Evolutionary conservation across 2,113 vertebrate species (phyloP).

Genomic region (Geococcyx californianus): DNA sequence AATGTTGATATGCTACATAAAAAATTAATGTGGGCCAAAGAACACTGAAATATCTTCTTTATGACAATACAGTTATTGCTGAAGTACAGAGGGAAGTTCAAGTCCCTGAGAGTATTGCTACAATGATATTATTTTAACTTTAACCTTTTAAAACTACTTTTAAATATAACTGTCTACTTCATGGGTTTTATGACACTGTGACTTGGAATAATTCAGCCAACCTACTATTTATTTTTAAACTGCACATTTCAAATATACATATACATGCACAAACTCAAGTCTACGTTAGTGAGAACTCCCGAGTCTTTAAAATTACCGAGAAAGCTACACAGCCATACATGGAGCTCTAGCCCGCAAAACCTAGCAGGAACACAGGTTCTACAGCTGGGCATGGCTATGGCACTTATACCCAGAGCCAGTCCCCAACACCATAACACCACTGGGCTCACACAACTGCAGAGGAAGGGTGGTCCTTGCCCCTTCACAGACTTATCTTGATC

Average conservation of each 20-base stretch:
- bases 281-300: not conserved
- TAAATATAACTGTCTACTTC: not conserved
- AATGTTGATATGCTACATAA: not conserved
- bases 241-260: not conserved
- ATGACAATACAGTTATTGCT: not conserved
- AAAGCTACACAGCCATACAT: not conserved
- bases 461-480: not conserved
- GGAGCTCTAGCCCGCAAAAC: not conserved
- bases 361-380: not conserved
- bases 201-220: not conserved
- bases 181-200: not conserved
- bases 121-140: not conserved
- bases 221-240: slow-evolving; percentile 14
- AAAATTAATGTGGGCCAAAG: not conserved
- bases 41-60: not conserved
- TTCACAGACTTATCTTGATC: not conserved
- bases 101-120: not conserved
- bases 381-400: not conserved
- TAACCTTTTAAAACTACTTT: not conserved
- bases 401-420: not conserved
- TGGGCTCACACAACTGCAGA: not conserved
- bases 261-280: not conserved
- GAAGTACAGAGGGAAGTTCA: not conserved
- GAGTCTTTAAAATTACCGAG: not conserved
- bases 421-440: not conserved